Evolutionary conservation across 2,797 vertebrate genomes (phyloP).

Genomic region (Zenarchopterus dispar): DNA sequence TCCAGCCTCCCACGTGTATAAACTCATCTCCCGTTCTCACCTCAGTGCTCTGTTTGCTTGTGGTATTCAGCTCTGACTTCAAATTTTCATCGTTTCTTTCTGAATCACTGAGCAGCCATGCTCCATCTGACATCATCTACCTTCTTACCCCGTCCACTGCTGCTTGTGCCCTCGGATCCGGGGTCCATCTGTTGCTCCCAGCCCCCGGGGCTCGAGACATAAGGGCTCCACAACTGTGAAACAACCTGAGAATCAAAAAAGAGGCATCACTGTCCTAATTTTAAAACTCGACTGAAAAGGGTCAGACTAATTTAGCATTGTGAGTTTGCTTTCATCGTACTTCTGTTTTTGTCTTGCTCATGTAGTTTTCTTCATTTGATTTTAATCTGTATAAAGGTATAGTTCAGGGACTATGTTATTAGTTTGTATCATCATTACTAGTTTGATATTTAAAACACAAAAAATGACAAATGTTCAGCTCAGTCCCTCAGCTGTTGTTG

Average conservation of each 20-base stretch:
- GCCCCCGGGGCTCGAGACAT: conserved; percentile 1
- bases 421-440: no score
- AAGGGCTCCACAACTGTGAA: conserved; percentile 11
- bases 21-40: not conserved
- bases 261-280: no score
- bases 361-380: no score
- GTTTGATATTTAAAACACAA: not conserved
- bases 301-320: no score
- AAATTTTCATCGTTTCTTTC: conserved; percentile 4
- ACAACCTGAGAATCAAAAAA: conserved; percentile 8
- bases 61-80: not conserved
- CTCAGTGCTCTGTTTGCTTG: not conserved
- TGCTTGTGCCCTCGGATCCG: conserved; percentile 10
- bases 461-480: not conserved
- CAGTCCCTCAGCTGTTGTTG: not conserved
- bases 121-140: conserved; percentile 5
- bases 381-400: no score
- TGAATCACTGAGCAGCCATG: not conserved
- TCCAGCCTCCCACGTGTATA: not conserved
- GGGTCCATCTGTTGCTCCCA: conserved; percentile 8
- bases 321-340: no score
- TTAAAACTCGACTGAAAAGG: not conserved
- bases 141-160: not conserved
- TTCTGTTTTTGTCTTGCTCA: no score
- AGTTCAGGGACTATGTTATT: no score